Percentiles rank a stretch among this genome's conserved stretches.
These are phyloP conservation scores for Anguilla anguilla DNA, from an alignment of 2,797 vertebrate species.

Conservation along the genomic window DNA sequence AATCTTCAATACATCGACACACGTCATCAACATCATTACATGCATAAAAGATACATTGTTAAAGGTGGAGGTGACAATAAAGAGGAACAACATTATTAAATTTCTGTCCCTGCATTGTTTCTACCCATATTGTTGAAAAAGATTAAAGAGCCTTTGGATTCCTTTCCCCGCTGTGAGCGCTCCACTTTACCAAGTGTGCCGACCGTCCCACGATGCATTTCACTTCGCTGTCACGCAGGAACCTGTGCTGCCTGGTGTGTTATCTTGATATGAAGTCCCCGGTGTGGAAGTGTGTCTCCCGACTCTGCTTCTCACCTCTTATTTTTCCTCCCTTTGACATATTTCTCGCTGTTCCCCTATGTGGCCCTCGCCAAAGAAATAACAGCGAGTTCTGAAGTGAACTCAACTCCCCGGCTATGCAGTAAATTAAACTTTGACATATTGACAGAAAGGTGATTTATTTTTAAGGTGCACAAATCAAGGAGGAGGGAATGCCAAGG, in stretches of 20 bases:
- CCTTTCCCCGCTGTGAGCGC: background rate
- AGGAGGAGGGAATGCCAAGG: slow-evolving; percentile 22
- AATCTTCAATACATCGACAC: background rate
- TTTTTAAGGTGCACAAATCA: slow-evolving; percentile 26
- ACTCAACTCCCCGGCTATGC: slow-evolving; percentile 32
- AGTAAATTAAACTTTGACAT: background rate
- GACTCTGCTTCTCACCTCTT: background rate
- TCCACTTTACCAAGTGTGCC: background rate
- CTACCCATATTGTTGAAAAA: background rate
- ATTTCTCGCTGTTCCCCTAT: slow-evolving; percentile 74
- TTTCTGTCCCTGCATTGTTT: background rate
- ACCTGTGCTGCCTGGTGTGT: slow-evolving; percentile 50
- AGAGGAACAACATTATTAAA: slow-evolving; percentile 7
- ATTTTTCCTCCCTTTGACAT: slow-evolving; percentile 48
- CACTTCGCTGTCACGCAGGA: slow-evolving; percentile 45
- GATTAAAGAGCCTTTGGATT: background rate
- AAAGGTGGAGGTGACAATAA: background rate
- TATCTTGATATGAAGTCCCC: slow-evolving; percentile 65
- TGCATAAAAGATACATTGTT: too few relatives aligned
- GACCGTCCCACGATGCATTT: slow-evolving; percentile 43
- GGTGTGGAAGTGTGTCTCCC: slow-evolving; percentile 48
- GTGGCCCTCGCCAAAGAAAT: slow-evolving; percentile 66
- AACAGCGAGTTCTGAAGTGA: slow-evolving; percentile 47
- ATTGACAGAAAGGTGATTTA: slow-evolving; percentile 45
- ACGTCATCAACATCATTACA: too few relatives aligned